These are phyloP conservation scores for Hyperoplus lanceolatus DNA, from an alignment of 2,797 vertebrate species.

Conservation along the genomic window DNA sequence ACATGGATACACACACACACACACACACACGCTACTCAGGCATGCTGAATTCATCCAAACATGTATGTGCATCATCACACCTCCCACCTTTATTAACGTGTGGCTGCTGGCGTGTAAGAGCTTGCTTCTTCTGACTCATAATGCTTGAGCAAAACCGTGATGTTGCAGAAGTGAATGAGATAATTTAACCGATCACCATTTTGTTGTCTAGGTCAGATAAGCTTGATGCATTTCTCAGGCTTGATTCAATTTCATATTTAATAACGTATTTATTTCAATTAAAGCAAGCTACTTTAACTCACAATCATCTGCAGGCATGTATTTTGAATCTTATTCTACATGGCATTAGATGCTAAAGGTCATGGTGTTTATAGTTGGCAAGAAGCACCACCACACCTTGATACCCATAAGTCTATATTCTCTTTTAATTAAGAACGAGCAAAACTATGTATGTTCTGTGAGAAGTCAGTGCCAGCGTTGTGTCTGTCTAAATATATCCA, in stretches of 20 bases:
- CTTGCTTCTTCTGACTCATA: conserved; percentile 61
- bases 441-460: background rate
- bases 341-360: background rate
- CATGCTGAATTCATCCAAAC: conserved; percentile 56
- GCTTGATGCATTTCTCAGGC: background rate
- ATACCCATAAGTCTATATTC: background rate
- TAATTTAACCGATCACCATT: conserved; percentile 9
- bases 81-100: conserved; percentile 48
- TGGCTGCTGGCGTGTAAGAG: conserved; percentile 55
- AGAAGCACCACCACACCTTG: background rate
- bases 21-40: conserved; percentile 48
- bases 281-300: conserved; percentile 1
- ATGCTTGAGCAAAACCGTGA: conserved; percentile 50
- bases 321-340: background rate
- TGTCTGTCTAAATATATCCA: background rate
- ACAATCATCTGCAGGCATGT: background rate
- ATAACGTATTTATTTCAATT: conserved; percentile 14
- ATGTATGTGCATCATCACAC: conserved; percentile 45
- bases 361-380: background rate
- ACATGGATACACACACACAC: conserved; percentile 17
- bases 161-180: conserved; percentile 24
- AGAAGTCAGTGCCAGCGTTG: background rate
- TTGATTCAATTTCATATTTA: conserved; percentile 20
- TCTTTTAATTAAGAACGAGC: background rate
- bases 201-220: conserved; percentile 6